phyloP scores from a whole-genome alignment of 2,888 invertebrate species.

The Conops quadrifasciatus region DNA sequence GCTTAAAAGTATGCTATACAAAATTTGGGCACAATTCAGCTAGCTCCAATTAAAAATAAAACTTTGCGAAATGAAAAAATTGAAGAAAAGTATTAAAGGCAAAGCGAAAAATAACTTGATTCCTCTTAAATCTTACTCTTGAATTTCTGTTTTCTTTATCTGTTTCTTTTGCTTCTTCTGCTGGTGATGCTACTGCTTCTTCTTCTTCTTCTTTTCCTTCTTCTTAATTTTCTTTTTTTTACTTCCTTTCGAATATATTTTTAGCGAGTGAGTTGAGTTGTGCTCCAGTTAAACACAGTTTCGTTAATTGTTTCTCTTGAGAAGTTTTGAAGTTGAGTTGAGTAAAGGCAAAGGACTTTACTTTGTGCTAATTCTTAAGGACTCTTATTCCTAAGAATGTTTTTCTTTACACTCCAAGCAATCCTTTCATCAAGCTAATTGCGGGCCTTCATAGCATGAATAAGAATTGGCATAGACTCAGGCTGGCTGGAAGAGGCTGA shows the following conservation, averaged over 20 bases:
- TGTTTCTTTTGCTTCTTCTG: not conserved
- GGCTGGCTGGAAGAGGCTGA: no score
- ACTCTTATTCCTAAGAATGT: no score
- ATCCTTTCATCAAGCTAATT: no score
- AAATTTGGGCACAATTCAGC: not conserved
- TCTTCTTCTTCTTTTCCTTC: not conserved
- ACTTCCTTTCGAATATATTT: not conserved
- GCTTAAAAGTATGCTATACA: not conserved
- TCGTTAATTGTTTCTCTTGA: constrained; percentile 6
- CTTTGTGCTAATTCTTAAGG: no score
- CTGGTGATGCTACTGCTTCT: not conserved
- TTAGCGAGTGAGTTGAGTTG: not conserved
- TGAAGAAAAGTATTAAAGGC: no score
- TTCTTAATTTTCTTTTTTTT: not conserved
- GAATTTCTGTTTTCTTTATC: not conserved
- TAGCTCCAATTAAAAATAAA: not conserved
- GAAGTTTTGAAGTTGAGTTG: not conserved
- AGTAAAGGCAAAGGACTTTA: not conserved
- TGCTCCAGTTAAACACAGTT: not conserved
- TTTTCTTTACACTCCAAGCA: no score
- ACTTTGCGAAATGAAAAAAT: not conserved
- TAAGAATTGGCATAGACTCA: no score
- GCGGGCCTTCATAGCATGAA: no score
- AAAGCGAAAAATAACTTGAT: no score
- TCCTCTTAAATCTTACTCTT: not conserved